Evolutionary conservation across 2,113 vertebrate species (phyloP), one percentile per base, ranked within the genome.

Genomic region (Chauna torquata): DNA sequence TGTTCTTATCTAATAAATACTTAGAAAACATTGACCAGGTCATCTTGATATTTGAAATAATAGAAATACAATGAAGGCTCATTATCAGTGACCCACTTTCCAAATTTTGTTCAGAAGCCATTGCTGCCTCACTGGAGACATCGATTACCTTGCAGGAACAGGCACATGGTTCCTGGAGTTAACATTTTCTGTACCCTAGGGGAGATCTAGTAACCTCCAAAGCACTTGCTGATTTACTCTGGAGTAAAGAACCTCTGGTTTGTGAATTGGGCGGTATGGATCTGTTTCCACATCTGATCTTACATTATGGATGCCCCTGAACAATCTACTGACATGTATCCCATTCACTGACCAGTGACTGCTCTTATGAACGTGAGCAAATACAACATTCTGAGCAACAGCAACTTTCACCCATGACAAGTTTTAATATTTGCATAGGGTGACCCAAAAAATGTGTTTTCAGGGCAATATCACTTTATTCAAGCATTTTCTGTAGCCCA

Each of bases 301-400:
- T 42, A n/a, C 36, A 5, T 19, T 42, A 44, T 34, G 58, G 70
- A 64, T 72, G 30, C 1, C 6, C 24, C 44, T 19, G 52, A 90
- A 57, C 8, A 49, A 3, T 58, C 32, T 50, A 25, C 12, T 36
- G 64, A 50, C 2, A 1, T 47, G 45, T 23, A 24, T 14, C 34
- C 14, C 11, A 22, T 50, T 11, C 54, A 34, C 57, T 38, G 42
- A 54, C 13, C 30, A 44, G 25, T 12, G 34, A 52, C 38, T 77
- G 3, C 14, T 57, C 24, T 23, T 38, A 7, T 69, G 49, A 81
- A 50, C 2, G 0, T 2, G 4, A 80, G 19, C 1, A 8, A 91
- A 84, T 91, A 36, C 84, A 20, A 14, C 36, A 27, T 61, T 74
- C 36, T 5, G 7, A 84, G 40, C 15, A 70, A 66, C 6, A 76